A percentile compares a stretch with the other conserved stretches of the same genome.
phyloP scores from a whole-genome alignment of 2,113 vertebrate genomes.

The Burhinus bistriatus region DNA sequence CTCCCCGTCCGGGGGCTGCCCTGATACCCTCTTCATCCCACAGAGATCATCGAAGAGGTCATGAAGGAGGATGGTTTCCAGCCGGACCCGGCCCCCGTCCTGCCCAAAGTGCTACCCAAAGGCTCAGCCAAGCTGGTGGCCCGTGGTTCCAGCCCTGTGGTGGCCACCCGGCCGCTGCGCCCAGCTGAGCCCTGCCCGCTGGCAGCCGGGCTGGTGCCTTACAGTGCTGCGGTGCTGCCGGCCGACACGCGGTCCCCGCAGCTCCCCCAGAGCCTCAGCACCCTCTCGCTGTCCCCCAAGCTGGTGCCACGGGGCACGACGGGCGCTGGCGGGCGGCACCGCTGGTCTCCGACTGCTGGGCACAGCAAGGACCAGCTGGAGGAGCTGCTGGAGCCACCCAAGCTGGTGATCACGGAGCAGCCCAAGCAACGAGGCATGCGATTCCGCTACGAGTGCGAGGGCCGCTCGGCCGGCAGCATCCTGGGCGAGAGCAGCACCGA shows the following conservation, averaged over 20 bases:
- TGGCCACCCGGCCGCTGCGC: too few species aligned
- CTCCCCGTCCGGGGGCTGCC: accelerated
- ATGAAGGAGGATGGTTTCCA: conserved; percentile 65
- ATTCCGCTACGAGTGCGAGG: conserved; percentile 92
- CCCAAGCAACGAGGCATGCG: conserved; percentile 94
- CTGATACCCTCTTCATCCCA: background rate
- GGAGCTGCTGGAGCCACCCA: conserved; percentile 71
- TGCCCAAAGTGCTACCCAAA: background rate
- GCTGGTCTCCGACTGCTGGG: background rate
- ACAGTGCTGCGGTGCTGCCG: accelerated
- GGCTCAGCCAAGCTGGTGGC: conserved; percentile 63
- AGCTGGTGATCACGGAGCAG: conserved; percentile 84
- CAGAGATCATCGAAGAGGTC: conserved; percentile 81
- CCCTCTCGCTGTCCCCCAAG: background rate
- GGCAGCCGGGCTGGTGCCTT: background rate
- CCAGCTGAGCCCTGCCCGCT: background rate
- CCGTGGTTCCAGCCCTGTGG: conserved; percentile 28
- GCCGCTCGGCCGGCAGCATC: conserved; percentile 90
- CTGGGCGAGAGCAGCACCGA: conserved; percentile 85
- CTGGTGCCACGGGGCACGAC: conserved; percentile 15
- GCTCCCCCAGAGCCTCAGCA: background rate
- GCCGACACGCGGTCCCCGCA: background rate
- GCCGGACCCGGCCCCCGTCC: background rate
- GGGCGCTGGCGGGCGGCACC: background rate
- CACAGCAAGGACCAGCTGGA: conserved; percentile 48